These are phyloP conservation scores for Panagrolaimus sp. DNA, from an alignment of 1,140 invertebrate species.

Conservation along the genomic window DNA sequence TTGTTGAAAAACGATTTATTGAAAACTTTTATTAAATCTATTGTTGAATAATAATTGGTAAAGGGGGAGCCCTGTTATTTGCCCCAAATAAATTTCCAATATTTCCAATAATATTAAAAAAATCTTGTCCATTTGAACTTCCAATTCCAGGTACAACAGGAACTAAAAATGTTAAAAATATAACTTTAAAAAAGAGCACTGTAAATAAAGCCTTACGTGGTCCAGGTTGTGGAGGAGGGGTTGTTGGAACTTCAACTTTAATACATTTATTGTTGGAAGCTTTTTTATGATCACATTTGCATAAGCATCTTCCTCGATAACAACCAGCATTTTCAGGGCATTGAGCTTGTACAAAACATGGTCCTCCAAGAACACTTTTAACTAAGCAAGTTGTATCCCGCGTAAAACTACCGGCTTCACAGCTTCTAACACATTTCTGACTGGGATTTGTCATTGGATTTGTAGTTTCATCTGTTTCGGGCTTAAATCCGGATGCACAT, in stretches of 20 bases:
- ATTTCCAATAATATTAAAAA: constrained; percentile 29
- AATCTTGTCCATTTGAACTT: constrained; percentile 17
- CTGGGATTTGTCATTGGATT: constrained; percentile 55
- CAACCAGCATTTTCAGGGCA: constrained; percentile 57
- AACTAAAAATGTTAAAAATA: not conserved
- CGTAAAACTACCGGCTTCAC: constrained; percentile 29
- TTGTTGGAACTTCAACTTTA: constrained; percentile 42
- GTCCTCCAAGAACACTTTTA: constrained; percentile 41
- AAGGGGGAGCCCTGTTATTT: not conserved
- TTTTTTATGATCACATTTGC: constrained; percentile 49
- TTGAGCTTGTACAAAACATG: constrained; percentile 58
- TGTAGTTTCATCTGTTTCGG: constrained; percentile 49
- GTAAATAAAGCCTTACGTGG: constrained; percentile 31
- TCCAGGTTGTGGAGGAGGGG: constrained; percentile 39
- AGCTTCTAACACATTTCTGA: constrained; percentile 51
- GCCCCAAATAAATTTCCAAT: constrained; percentile 21
- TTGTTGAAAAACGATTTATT: no score
- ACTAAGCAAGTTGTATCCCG: constrained; percentile 55
- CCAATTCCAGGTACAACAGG: constrained; percentile 20
- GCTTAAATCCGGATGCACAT: constrained; percentile 49
- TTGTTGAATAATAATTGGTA: constrained; percentile 13
- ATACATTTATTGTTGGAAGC: constrained; percentile 47
- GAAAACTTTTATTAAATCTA: constrained; percentile 10
- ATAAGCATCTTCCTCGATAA: constrained; percentile 54
- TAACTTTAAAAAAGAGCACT: not conserved